Evolutionary conservation across 1,140 invertebrate species (phyloP), one percentile per base, ranked within the genome.

Genomic region (Formica selysi): DNA sequence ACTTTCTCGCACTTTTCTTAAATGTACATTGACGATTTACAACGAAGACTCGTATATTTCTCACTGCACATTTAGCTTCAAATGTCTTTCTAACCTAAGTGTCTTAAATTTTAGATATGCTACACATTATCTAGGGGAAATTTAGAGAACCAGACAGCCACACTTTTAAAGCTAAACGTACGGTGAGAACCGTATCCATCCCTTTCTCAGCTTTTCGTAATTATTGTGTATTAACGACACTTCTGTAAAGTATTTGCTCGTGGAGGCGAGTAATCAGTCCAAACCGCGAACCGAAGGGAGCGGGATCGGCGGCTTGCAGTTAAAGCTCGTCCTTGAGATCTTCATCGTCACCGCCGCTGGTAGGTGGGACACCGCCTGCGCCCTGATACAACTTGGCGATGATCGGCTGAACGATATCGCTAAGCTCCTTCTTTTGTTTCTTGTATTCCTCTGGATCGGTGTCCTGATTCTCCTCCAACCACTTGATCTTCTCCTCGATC

Each of bases 401-500:
- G 93, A 99, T 99, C 11, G 99, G 99, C 93, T 99, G 98, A 7
- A 99, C 98, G 79, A 99, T 97, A 91, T 98, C 97, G 94, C 99
- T 98, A 11, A 99, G 95, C 93, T 99, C 97, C 94, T 99, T 99
- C 97, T 99, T 99, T 93, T 99, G 98, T 93, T 98, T 98, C 94
- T 99, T 99, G 95, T 98, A 98, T 73, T 99, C 98, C 92, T 99
- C 98, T 0, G 97, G 96, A 65, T 99, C 98, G 6, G 98, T 98
- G 88, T 99, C 99, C 89, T 97, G 97, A 95, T 99, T 99, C 86
- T 98, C 97, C 95, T 99, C 99, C 57, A 99, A 95, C 99, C 99
- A 99, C 93, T 99, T 99, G 92, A 99, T 99, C 83, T 98, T 98
- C 89, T 99, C 98, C 87, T 99, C 99, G 91, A 99, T 98, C 29